Percentiles rank a stretch among this genome's conserved stretches.
Evolutionary conservation across 2,113 vertebrate species (phyloP).

Genomic region (Caranx ignobilis): DNA sequence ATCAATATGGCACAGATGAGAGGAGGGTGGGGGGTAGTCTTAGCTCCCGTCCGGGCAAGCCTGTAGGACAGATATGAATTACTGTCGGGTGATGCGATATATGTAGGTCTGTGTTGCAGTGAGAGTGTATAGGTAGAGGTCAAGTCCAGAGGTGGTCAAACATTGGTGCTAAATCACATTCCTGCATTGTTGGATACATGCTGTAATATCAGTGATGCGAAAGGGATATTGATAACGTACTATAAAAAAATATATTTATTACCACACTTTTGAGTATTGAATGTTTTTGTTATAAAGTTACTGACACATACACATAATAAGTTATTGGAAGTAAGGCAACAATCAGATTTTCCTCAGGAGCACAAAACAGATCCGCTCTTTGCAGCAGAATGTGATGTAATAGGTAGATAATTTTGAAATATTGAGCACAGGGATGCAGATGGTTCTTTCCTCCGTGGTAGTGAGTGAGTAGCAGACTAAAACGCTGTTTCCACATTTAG

Average conservation of each 20-base stretch:
- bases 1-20: conserved; percentile 63
- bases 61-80: conserved; percentile 54
- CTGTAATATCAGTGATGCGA: neutral
- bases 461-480: no score
- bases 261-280: neutral
- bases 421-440: neutral
- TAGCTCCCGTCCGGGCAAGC: neutral
- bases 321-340: neutral
- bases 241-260: neutral
- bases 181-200: neutral
- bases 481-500: no score
- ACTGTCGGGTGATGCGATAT: conserved; percentile 25
- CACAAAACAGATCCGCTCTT: neutral
- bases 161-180: conserved; percentile 32
- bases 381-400: neutral
- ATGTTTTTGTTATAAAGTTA: conserved; percentile 13
- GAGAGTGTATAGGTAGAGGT: conserved; percentile 32
- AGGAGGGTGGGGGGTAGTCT: neutral
- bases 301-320: neutral
- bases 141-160: neutral
- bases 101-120: conserved; percentile 21
- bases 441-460: no score
- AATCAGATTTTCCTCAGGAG: neutral
- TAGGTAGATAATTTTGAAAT: neutral
- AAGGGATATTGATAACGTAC: neutral